These are phyloP conservation scores for Bubo scandiacus DNA, from an alignment of 2,113 vertebrate species.

Conservation along the genomic window DNA sequence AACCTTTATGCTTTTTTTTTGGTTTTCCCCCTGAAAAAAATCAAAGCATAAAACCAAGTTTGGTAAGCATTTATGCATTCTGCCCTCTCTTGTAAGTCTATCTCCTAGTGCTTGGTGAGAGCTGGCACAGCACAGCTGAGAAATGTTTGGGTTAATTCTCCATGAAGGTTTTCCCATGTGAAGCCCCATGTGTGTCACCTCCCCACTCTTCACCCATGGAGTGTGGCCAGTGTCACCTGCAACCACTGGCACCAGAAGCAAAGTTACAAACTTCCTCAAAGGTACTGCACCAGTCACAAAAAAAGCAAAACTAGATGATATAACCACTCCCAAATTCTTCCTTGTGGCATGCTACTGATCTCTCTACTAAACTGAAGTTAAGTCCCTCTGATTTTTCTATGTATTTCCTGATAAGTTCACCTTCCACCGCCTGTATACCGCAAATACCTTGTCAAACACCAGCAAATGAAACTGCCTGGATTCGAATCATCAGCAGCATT, in stretches of 20 bases:
- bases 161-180: accelerated
- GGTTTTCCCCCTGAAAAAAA: neutral
- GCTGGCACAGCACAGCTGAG: neutral
- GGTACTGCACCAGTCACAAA: neutral
- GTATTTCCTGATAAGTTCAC: neutral
- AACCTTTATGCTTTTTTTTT: neutral
- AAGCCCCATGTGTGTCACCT: neutral
- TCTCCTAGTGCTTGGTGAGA: neutral
- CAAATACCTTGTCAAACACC: neutral
- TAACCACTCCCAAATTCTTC: neutral
- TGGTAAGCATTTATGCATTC: neutral
- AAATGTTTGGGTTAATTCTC: neutral
- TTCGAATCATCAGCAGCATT: accelerated
- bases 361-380: neutral
- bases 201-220: accelerated
- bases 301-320: neutral
- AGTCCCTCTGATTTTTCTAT: neutral
- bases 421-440: neutral
- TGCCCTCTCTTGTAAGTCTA: neutral
- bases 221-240: neutral
- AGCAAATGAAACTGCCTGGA: neutral
- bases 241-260: neutral
- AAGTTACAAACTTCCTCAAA: neutral
- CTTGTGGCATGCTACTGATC: neutral
- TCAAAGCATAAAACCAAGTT: neutral